A percentile compares a stretch with the other conserved stretches of the same genome.
phyloP scores from a whole-genome alignment of 2,113 vertebrate species.

The Pitta sordida region DNA sequence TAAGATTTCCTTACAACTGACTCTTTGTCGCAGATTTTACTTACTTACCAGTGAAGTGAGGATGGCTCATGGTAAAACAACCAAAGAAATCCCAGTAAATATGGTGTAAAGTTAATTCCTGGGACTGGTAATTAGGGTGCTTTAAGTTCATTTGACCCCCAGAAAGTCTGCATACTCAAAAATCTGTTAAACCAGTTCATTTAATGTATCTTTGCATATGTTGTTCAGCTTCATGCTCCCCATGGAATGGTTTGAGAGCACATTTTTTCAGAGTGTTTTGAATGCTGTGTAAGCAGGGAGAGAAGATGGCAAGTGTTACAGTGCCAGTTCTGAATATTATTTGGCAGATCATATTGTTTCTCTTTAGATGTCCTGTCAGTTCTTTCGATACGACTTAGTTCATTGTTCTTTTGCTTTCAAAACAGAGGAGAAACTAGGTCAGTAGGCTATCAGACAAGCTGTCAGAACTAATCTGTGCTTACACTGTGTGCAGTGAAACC shows the following conservation, averaged over 20 bases:
- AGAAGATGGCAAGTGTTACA: not conserved
- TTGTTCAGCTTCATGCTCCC: not conserved
- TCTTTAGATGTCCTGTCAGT: not conserved
- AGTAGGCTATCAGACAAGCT: conserved; percentile 54
- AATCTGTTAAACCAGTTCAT: not conserved
- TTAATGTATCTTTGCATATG: not conserved
- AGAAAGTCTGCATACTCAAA: not conserved
- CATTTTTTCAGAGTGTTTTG: not conserved
- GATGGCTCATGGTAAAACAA: not conserved
- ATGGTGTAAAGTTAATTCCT: not conserved
- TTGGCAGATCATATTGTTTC: not conserved
- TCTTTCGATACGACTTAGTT: not conserved
- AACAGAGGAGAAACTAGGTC: conserved; percentile 54
- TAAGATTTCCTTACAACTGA: not conserved
- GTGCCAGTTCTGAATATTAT: not conserved
- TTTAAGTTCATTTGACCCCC: not conserved
- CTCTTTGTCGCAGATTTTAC: not conserved
- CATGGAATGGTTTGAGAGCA: not conserved
- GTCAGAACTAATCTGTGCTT: conserved; percentile 43
- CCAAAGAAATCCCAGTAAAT: not conserved
- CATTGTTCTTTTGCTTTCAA: conserved; percentile 49
- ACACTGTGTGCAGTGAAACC: not conserved
- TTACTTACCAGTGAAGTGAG: not conserved
- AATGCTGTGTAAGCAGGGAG: not conserved
- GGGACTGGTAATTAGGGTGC: not conserved